Base-by-base conservation (phyloP, 2,888 invertebrate genomes). In the Corythucha ciliata region DNA sequence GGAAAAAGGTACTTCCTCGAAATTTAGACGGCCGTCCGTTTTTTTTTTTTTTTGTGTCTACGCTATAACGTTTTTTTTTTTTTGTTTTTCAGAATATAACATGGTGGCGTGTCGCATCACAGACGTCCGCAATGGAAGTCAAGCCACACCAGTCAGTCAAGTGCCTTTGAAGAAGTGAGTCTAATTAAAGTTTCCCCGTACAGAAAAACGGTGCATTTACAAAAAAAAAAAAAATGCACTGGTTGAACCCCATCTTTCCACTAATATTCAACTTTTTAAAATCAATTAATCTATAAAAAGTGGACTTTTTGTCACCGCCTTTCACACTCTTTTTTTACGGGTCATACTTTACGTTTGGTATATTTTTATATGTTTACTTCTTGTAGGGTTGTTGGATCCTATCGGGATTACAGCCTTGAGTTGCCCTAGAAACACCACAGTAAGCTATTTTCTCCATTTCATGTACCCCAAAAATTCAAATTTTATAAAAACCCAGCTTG, bases 131-230 rank as follows among this genome's bases (percentile, higher is more conserved):
- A 90, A 90, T 72, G 89, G 90, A 67, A 74, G 76, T 64, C 73
- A 75, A 68, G 71, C 75, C 71, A 79, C 81, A 72, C 78, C 83
- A 78, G 85, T 87, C 82, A 90, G 89, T 80, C 87, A 88, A 82
- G 87, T 92, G 86, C 90, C 90, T 87, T 87, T 90, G 81, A 91
- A 91, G 81, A 91, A 90, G 92, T 92, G 75, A 89, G 89, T 83
- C 60, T 64, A 49, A 29, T 29, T 29, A 10, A 29, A 8, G 29
- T 10, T 29, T 29, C n/a, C n/a, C 29, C n/a, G 10, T 29, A 29
- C n/a, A n/a, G n/a, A 10, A 29, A 10, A 10, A 8, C 8, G 29
- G 10, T 8, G 10, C 29, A 29, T 29, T 29, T n/a, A 29, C 29
- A 8, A 29, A 29, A n/a, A 8, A 29, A 29, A 29, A 29, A n/a